Evolutionary conservation across 2,888 invertebrate species (phyloP).

Genomic region (Octonoba sinensis): DNA sequence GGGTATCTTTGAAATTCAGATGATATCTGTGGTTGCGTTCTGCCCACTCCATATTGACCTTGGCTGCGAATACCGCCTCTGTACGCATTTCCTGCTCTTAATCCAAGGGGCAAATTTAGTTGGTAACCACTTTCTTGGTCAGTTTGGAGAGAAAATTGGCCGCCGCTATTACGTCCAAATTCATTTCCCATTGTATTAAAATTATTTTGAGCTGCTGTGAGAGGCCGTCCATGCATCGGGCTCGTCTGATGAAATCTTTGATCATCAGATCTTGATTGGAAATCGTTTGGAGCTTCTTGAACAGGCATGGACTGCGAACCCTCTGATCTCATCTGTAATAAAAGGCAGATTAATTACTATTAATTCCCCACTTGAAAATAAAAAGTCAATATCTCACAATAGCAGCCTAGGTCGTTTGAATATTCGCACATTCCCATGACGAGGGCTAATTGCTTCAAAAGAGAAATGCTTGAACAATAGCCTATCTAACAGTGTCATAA

Average conservation of each 20-base stretch:
- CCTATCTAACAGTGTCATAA: no score
- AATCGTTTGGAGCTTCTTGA: conserved; percentile 16
- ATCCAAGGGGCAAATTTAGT: conserved; percentile 44
- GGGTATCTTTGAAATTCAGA: conserved; percentile 22
- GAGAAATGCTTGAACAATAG: no score
- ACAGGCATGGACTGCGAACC: conserved; percentile 9
- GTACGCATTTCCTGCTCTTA: conserved; percentile 48
- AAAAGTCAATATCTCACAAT: no score
- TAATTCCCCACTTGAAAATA: neutral
- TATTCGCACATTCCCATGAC: neutral
- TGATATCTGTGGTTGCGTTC: conserved; percentile 27
- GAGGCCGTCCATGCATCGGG: neutral
- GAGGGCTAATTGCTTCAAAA: no score
- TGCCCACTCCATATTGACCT: conserved; percentile 41
- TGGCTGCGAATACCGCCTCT: conserved; percentile 35
- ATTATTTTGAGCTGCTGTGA: neutral
- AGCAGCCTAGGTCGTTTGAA: no score
- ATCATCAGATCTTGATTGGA: neutral
- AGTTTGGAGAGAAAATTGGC: conserved; percentile 49
- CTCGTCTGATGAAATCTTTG: neutral
- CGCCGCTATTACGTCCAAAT: neutral
- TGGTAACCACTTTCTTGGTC: conserved; percentile 51
- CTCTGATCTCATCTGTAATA: conserved; percentile 28
- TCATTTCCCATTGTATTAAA: neutral
- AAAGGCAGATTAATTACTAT: neutral